These are phyloP conservation scores for Anguilla japonica DNA, from an alignment of 2,113 vertebrate species.

Conservation along the genomic window DNA sequence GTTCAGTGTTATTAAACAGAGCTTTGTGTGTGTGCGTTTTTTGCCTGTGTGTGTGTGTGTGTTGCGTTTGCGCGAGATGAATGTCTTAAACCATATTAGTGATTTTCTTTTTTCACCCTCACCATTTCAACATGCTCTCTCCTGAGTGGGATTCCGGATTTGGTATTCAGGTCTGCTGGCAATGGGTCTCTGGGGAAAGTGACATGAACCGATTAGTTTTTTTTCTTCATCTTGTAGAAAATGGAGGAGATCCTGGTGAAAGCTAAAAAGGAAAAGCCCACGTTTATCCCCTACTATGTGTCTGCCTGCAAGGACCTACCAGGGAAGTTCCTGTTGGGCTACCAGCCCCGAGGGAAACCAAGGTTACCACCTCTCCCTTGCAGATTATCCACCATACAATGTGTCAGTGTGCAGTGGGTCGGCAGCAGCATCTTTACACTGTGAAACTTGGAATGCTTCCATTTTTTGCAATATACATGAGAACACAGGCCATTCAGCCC, in stretches of 20 bases:
- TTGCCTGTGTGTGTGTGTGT: too few species aligned
- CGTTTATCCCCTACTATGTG: slow-evolving; percentile 95
- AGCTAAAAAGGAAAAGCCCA: slow-evolving; percentile 94
- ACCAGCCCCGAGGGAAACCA: slow-evolving; percentile 95
- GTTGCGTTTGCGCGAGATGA: not conserved
- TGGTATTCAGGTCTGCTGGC: not conserved
- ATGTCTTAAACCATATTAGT: not conserved
- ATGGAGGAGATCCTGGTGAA: slow-evolving; percentile 91
- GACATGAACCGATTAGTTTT: not conserved
- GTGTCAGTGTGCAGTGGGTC: not conserved
- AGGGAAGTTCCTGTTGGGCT: slow-evolving; percentile 95
- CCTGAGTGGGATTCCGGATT: not conserved
- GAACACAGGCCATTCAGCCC: too few species aligned
- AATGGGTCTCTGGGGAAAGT: slow-evolving; percentile 21
- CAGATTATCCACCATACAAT: not conserved
- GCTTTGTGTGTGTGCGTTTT: not conserved
- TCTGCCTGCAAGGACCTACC: slow-evolving; percentile 94
- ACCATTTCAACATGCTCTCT: not conserved
- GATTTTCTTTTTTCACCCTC: not conserved
- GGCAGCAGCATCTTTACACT: too few species aligned
- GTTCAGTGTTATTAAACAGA: not conserved
- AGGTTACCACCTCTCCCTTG: slow-evolving; percentile 69
- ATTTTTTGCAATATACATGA: too few species aligned
- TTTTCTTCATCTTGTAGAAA: slow-evolving; percentile 74
- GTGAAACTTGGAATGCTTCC: too few species aligned